Conservation (phyloP, 2,888 invertebrate species). For the Gerris lacustris region DNA sequence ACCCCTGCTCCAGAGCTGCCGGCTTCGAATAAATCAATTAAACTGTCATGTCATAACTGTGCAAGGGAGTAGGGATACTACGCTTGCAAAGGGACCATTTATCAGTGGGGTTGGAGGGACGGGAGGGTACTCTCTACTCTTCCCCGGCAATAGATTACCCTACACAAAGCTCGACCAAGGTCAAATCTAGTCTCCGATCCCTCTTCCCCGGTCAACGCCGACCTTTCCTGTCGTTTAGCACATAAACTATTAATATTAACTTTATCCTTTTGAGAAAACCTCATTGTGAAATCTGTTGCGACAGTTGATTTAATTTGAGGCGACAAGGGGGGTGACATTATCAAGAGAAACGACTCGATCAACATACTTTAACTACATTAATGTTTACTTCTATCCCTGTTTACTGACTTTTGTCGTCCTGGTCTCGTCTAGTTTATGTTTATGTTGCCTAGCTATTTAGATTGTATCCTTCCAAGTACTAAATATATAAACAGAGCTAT, state of each 20-base stretch:
- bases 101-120: not conserved
- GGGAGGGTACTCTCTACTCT: not conserved
- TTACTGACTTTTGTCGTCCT: no score
- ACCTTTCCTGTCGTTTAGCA: no score
- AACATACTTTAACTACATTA: no score
- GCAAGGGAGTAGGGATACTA: not conserved
- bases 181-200: not conserved
- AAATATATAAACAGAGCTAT: no score
- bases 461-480: no score
- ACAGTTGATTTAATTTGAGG: no score
- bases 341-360: no score
- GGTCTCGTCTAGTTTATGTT: no score
- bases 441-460: no score
- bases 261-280: not conserved
- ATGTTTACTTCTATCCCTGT: no score
- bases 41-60: slow-evolving; percentile 5
- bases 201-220: not conserved
- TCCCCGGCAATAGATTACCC: not conserved
- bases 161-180: not conserved
- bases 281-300: no score
- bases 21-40: slow-evolving; percentile 1
- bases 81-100: not conserved
- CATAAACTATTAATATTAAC: not conserved
- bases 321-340: no score
- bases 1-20: not conserved